phyloP scores from a whole-genome alignment of 2,797 vertebrate genomes.

The Epinephelus malabaricus region DNA sequence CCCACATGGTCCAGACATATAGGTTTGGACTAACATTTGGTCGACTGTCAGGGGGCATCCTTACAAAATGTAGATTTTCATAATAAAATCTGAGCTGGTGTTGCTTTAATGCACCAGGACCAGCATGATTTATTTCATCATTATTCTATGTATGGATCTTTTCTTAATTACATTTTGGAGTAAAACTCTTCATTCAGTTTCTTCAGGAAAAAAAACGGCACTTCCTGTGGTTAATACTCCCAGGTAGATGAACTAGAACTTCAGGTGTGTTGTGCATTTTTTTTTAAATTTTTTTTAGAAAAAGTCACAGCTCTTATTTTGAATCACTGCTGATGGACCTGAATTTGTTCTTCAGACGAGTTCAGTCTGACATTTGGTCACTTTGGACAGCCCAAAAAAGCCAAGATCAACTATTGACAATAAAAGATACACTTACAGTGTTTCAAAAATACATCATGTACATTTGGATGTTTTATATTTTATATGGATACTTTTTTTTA shows the following conservation, averaged over 20 bases:
- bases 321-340: slow-evolving; percentile 17
- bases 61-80: neutral
- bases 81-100: neutral
- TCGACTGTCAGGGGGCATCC: too few species aligned
- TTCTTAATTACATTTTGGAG: slow-evolving; percentile 6
- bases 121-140: neutral
- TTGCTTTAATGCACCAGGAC: neutral
- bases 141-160: neutral
- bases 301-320: slow-evolving; percentile 40
- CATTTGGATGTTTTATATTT: neutral
- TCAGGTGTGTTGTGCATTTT: slow-evolving; percentile 28
- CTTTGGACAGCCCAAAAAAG: slow-evolving; percentile 59
- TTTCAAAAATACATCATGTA: slow-evolving; percentile 37
- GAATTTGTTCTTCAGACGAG: slow-evolving; percentile 38
- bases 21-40: too few species aligned
- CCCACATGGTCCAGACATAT: too few species aligned
- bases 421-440: slow-evolving; percentile 3
- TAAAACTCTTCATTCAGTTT: slow-evolving; percentile 50
- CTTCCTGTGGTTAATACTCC: neutral
- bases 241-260: slow-evolving; percentile 13
- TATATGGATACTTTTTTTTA: neutral
- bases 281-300: slow-evolving; percentile 12
- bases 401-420: slow-evolving; percentile 47
- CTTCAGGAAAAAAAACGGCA: slow-evolving; percentile 34
- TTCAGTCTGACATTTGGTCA: slow-evolving; percentile 50